Conservation (phyloP, 1,140 invertebrate species). For the Neodiprion fabricii region DNA sequence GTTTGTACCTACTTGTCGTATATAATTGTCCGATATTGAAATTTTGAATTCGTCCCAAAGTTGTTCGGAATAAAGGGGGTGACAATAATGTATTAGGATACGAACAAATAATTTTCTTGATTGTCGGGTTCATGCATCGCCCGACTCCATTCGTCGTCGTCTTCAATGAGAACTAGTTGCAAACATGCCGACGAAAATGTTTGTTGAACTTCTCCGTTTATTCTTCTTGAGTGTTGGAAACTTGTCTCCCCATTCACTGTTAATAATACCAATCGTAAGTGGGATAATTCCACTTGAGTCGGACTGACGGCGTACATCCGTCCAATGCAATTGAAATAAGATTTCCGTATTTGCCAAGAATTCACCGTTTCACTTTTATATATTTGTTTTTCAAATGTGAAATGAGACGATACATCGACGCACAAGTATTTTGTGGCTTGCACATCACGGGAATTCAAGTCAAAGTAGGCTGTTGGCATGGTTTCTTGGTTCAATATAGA, state of each 20-base stretch:
- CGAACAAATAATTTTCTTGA: constrained; percentile 23
- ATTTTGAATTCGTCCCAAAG: constrained; percentile 27
- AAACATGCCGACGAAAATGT: constrained; percentile 45
- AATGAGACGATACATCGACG: not conserved
- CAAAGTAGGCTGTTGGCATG: no score
- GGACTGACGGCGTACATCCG: constrained; percentile 39
- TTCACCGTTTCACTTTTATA: not conserved
- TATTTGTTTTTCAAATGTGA: constrained; percentile 14
- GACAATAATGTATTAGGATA: constrained; percentile 22
- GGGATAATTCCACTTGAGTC: constrained; percentile 40
- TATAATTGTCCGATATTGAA: constrained; percentile 21
- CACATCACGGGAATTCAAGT: not conserved
- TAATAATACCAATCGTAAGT: constrained; percentile 43
- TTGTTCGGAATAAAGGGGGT: constrained; percentile 22
- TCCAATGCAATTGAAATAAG: not conserved
- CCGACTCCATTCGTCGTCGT: constrained; percentile 42
- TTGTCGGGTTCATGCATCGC: constrained; percentile 21
- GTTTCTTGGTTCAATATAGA: no score
- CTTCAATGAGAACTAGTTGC: constrained; percentile 38
- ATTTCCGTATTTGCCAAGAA: not conserved
- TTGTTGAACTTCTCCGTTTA: constrained; percentile 34
- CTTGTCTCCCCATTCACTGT: constrained; percentile 39
- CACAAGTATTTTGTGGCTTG: no score
- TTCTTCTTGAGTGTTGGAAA: constrained; percentile 45
- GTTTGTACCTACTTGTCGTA: not conserved